Base-by-base conservation (phyloP, 2,888 invertebrate species). In the Drosophila ustulata region DNA sequence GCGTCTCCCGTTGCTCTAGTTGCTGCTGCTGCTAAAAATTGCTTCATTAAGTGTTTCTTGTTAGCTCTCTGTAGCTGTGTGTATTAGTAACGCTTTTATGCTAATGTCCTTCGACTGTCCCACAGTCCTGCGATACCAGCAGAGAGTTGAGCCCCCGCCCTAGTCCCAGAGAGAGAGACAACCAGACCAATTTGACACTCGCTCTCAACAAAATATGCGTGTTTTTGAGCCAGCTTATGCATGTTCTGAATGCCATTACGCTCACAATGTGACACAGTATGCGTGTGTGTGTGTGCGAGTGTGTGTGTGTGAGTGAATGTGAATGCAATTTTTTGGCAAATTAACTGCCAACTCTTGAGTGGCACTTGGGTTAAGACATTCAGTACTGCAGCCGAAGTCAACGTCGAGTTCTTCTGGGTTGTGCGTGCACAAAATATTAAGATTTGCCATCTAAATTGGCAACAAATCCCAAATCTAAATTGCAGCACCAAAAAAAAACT, bases 31-130 rank as follows among this genome's bases (percentile, higher is more conserved):
- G 47, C 78, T 83, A 89, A 89, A 89, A 88, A 89, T 86, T 78
- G 85, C 85, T 86, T 86, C 85, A 89, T 86, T 86, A 86, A 86
- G 89, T 89, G 89, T 83, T 86, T 88, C 85, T 85, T 85, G 85
- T 85, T 89, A 75, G 71, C 71, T 71, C 68, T 69, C 68, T 66
- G 55, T 69, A 51, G 81, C 72, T 37, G 30, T 78, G 78, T 87
- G 88, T 88, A 82, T 89, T 89, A 88, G 77, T 75, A 76, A 76
- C 80, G 88, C 84, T 86, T 89, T 85, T 88, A 85, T 85, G 88
- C 86, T 85, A 89, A 84, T 84, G 83, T 82, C 88, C 89, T 84
- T 87, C 89, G 75, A 84, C 63, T 76, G 51, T 56, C 46, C 57
- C 34, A 32, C 25, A 30, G 53, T 52, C 63, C 62, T 64, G 18